Evolutionary conservation across 1,140 invertebrate genomes (phyloP), one percentile per base, ranked within the genome.

Genomic region (Tetramorium alpestre): DNA sequence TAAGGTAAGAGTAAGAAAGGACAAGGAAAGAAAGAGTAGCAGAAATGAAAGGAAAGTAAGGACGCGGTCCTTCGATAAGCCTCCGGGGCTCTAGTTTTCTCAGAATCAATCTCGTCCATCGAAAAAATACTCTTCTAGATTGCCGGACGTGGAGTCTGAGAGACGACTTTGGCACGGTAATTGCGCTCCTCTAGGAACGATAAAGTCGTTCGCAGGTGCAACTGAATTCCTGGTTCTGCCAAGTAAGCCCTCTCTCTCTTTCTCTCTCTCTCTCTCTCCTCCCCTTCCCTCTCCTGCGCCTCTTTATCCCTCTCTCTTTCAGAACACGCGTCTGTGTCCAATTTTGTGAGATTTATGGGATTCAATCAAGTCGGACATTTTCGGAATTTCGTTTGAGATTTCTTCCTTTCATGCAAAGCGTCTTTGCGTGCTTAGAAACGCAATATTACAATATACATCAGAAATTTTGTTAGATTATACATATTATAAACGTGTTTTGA

Each of bases 101-200:
- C 56, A 47, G 78, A 87, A 87, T 87, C 85, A 87, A 87, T 87
- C 44, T 72, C 56, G 47, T 64, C 78, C 41, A 62, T 70, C 67
- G 85, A 87, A 78, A 81, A 73, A 78, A 80, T 76, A 75, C 75
- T 69, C 84, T 78, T 88, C 33, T 62, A 56, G 72, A 88, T 77
- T 88, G 41, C 54, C 49, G 85, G 77, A 88, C 65, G 51, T 62
- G 67, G 51, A 76, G 38, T 47, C 56, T 33, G 65, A 47, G 69
- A 44, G 47, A 41, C 54, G 28, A 65, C 54, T 41, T 56, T 33
- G 75, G 38, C 54, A 80, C 56, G 60, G 67, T 87, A 87, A 82
- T 82, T 70, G 62, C 72, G 47, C 77, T 65, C 60, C 51, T 70
- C 49, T 28, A 41, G 49, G 47, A 64, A n/a, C 67, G 54, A 65